phyloP scores from a whole-genome alignment of 1,140 invertebrate species.

The Drosophila bocki region DNA sequence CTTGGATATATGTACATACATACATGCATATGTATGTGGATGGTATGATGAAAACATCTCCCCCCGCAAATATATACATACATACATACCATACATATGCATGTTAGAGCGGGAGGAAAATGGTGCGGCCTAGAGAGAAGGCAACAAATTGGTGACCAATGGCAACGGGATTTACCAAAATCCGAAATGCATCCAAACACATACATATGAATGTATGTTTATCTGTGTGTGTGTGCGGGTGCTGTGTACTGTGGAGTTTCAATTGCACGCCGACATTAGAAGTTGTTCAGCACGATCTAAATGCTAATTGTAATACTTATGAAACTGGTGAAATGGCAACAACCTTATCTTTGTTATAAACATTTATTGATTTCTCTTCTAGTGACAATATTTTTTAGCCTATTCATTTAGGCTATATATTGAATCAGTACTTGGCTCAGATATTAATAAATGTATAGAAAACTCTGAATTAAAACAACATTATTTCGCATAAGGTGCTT shows the following conservation, averaged over 20 bases:
- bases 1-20: not conserved
- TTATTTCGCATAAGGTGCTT: too few species aligned
- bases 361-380: slow-evolving; percentile 7
- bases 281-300: not conserved
- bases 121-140: slow-evolving; percentile 7
- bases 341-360: slow-evolving; percentile 4
- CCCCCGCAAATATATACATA: slow-evolving; percentile 4
- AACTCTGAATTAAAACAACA: not conserved
- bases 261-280: not conserved
- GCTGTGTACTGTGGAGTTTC: slow-evolving; percentile 7
- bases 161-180: slow-evolving; percentile 45
- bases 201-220: not conserved
- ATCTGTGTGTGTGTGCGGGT: not conserved
- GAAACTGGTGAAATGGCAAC: slow-evolving; percentile 1
- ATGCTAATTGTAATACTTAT: not conserved
- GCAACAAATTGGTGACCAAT: slow-evolving; percentile 39
- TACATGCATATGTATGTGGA: not conserved
- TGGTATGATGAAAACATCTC: slow-evolving; percentile 11
- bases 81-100: not conserved
- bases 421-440: not conserved
- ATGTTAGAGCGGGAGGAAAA: not conserved
- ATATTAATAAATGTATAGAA: not conserved
- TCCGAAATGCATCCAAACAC: slow-evolving; percentile 32
- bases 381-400: not conserved
- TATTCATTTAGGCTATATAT: not conserved